Conservation (phyloP, 53 echinoderm and acorn worm species). For the Mesocentrotus franciscanus region DNA sequence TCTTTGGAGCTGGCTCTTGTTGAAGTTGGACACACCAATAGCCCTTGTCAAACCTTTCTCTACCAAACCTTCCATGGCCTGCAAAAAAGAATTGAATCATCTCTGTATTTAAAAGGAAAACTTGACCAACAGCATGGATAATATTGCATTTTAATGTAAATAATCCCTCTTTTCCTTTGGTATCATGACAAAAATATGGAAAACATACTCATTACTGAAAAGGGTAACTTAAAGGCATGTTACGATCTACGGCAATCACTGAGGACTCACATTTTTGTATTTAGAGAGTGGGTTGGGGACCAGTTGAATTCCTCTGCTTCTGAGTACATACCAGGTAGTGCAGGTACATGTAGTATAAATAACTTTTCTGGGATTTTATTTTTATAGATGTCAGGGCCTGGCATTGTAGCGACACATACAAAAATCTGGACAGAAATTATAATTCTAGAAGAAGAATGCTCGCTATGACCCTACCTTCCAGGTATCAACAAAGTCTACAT, state of each 20-base stretch:
- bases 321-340: too few species aligned
- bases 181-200: too few species aligned
- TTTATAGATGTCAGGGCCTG: too few species aligned
- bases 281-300: too few species aligned
- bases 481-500: conserved; percentile 75
- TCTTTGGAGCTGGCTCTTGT: conserved; percentile 75
- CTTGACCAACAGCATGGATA: not conserved
- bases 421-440: not conserved
- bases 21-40: conserved; percentile 94
- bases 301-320: too few species aligned
- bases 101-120: not conserved
- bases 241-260: too few species aligned
- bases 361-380: too few species aligned
- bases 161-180: too few species aligned
- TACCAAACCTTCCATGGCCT: conserved; percentile 96
- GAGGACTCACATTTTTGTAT: too few species aligned
- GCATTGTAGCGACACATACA: not conserved
- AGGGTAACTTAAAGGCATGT: too few species aligned
- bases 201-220: too few species aligned
- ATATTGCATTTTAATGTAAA: not conserved
- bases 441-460: not conserved
- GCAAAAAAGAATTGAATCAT: not conserved
- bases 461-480: conserved; percentile 72
- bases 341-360: too few species aligned
- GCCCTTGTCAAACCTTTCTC: conserved; percentile 80